Base-by-base conservation (phyloP, 2,797 vertebrate species). In the Agapornis canus region DNA sequence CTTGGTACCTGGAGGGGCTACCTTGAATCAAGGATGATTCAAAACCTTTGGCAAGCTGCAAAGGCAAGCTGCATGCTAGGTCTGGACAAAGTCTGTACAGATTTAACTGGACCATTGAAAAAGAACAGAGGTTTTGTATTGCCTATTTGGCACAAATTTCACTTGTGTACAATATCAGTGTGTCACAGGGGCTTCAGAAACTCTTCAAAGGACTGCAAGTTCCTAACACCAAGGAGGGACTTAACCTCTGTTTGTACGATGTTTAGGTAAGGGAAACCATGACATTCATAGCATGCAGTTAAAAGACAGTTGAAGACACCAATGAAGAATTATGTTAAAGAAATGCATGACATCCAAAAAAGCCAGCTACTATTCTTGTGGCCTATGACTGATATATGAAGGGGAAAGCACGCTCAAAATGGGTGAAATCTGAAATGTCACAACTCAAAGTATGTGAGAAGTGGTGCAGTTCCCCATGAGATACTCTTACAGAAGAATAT, bases 221-320 rank as follows among this genome's bases (percentile, higher is more conserved):
- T 35, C 65, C 25, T 47, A 69, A 26, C 4, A 26, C 5, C 18
- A 75, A 56, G 16, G 54, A 54, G 25, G 4, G 9, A 45, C n/a
- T 52, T 48, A 11, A 27, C 10, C n/a, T 56, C 15, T 80, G 12
- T 35, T 39, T 1, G 0, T 39, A 20, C 6, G 16, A 29, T 0
- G 0, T 42, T 52, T 65, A 61, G n/a, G 18, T 69, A 59, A 76
- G 27, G 20, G 10, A 65, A 89, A 76, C 10, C 22, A 14, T 32
- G 13, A 31, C 10, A 47, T 49, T n/a, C 1, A 0, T 49, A 85
- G 60, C 16, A 57, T 0, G 0, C 8, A n/a, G 29, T 39, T 42
- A 68, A 45, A 73, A 69, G 45, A 64, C 49, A 69, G 17, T 9
- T 56, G 57, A 65, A 37, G 35, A 47, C 6, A 5, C 15, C 69